These are phyloP conservation scores for Dolichotis patagonum DNA, from an alignment of 2,113 vertebrate species.

Conservation along the genomic window DNA sequence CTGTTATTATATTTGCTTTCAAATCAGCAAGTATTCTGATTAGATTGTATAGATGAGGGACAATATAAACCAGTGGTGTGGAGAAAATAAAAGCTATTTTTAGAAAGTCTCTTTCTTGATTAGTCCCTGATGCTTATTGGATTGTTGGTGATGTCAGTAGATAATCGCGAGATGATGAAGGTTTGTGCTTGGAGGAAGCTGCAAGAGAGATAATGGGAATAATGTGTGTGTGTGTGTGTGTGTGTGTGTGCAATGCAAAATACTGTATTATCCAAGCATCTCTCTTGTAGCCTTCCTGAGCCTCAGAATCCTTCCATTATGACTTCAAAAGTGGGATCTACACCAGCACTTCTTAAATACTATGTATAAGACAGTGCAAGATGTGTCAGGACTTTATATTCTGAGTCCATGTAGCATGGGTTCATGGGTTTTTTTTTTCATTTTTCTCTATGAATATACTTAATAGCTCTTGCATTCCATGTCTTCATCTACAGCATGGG, in stretches of 20 bases:
- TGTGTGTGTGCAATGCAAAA: not conserved
- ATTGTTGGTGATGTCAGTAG: constrained; percentile 25
- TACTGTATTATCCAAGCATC: fast-evolving
- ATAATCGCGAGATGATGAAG: not conserved
- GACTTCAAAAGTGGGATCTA: fast-evolving
- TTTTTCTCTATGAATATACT: not conserved
- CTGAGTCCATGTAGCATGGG: not conserved
- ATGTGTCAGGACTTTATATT: too few relatives aligned
- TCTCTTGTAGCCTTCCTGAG: not conserved
- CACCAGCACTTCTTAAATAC: not conserved
- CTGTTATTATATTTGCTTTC: constrained; percentile 75
- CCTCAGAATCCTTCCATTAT: too few relatives aligned
- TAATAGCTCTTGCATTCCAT: not conserved
- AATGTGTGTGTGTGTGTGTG: too few relatives aligned
- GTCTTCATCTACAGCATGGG: not conserved
- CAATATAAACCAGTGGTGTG: constrained; percentile 63
- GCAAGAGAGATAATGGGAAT: not conserved
- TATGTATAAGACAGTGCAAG: fast-evolving
- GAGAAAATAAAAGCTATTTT: constrained; percentile 77
- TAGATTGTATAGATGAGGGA: constrained; percentile 52
- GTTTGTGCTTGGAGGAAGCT: not conserved
- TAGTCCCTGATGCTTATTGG: constrained; percentile 45
- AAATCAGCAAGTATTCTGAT: constrained; percentile 76
- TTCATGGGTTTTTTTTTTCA: not conserved
- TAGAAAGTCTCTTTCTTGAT: constrained; percentile 65